Percentiles rank a stretch among this genome's conserved stretches.
Conservation (phyloP, 2,113 vertebrate species). For the Trematocara macrostoma region DNA sequence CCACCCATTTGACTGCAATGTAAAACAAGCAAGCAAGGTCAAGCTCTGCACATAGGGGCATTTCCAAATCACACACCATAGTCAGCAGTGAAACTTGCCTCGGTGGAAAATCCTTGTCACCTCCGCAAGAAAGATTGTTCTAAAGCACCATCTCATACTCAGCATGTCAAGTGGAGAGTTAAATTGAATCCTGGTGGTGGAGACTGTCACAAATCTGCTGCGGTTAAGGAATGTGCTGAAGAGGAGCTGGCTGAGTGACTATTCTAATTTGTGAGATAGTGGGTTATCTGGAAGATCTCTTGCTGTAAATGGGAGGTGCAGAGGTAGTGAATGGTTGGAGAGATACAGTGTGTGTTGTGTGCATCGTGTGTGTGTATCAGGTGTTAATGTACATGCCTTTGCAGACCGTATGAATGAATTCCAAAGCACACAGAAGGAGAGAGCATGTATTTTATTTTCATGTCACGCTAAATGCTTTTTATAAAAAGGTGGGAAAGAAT, state of each 20-base stretch:
- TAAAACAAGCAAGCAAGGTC: constrained; percentile 30
- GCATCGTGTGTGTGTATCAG: not conserved
- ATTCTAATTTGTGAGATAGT: constrained; percentile 54
- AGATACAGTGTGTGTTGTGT: constrained; percentile 16
- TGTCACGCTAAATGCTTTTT: not conserved
- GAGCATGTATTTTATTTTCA: not conserved
- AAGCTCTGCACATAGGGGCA: not conserved
- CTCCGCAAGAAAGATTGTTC: not conserved
- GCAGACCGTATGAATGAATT: not conserved
- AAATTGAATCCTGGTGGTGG: constrained; percentile 43
- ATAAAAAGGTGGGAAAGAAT: not conserved
- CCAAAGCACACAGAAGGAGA: not conserved
- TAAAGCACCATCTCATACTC: constrained; percentile 20
- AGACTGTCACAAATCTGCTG: constrained; percentile 41
- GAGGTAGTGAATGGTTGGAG: constrained; percentile 5
- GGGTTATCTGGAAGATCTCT: constrained; percentile 54
- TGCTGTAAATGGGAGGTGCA: constrained; percentile 33
- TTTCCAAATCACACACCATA: not conserved
- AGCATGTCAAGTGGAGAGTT: constrained; percentile 53
- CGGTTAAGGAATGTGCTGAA: constrained; percentile 44
- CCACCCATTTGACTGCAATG: constrained; percentile 6
- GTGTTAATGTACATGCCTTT: not conserved
- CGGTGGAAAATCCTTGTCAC: not conserved
- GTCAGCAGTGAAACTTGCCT: not conserved
- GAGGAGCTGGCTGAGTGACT: constrained; percentile 46